Evolutionary conservation across 1,140 invertebrate species (phyloP), one percentile per base, ranked within the genome.

Genomic region (Anastatus disparis): DNA sequence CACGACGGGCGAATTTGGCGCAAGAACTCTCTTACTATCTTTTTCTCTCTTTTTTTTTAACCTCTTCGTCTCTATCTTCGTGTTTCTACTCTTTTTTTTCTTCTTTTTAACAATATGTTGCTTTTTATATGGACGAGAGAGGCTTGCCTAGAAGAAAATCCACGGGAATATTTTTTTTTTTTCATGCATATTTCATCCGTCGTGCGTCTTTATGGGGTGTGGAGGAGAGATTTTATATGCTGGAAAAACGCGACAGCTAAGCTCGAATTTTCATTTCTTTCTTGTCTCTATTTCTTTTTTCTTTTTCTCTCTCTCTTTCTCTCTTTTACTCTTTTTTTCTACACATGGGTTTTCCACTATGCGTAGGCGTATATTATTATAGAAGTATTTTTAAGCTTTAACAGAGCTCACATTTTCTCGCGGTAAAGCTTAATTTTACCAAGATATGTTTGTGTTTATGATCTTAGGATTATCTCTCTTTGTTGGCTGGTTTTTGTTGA

Each of bases 101-200:
- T 15, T 27, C 48, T 9, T 24, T 52, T 26, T 55, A 31, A 35
- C 26, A 35, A 35, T 55, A 35, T 55, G 52, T 35, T 52, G 24
- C 22, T 52, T 52, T 52, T 52, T 22, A 13, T 27, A 27, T 27
- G 50, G 22, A 52, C 50, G 50, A 52, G 26, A 27, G 22, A 15
- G n/a, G n/a, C n/a, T 22, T 38, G 35, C 35, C 42, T n/a, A 3
- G 7, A 44, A 26, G 8, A 29, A 55, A 55, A 55, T 55, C 52
- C 52, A n/a, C 48, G 4, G 4, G 31, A 35, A 4, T 35, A 35
- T 35, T 35, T 35, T 35, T 35, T 55, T 42, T 58, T 58, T 58
- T 58, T 7, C 17, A 42, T 58, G 35, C 55, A 58, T 58, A 58
- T 58, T 58, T 58, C 55, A 58, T 40, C 55, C 35, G 55, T 6